Base-by-base conservation (phyloP, 2,888 invertebrate species). In the Dolichopus griseipennis region DNA sequence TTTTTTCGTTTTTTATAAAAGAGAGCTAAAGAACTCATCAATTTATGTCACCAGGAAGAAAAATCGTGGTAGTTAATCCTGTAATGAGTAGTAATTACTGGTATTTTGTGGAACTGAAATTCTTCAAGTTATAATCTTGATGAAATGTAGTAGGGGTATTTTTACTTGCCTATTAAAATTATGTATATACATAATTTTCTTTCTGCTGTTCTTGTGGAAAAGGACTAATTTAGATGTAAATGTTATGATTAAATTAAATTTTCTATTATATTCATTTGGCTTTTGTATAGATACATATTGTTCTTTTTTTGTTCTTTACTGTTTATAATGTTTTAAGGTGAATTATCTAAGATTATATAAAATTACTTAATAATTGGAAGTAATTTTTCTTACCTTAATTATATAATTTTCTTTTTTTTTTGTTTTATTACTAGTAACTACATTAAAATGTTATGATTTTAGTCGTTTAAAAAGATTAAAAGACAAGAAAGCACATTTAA, bases 71-170 rank as follows among this genome's bases (percentile, higher is more conserved):
- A 52, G 52, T 52, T 52, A 52, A 52, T 52, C 52, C 15, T 15
- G 52, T 52, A 52, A 52, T 52, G 52, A 52, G 52, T 52, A 52
- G 52, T 52, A 52, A 52, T 52, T 52, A 52, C 52, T 52, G 52
- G 52, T 52, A 18, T 15, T 52, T 52, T 52, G 52, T 52, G 52
- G 6, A 52, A 52, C n/a, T 18, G 52, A 52, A 52, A 52, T 52
- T n/a, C 6, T 12, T n/a, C 18, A 15, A 18, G 52, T 12, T 52
- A 52, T 52, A 52, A 12, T 41, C 41, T 41, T 41, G 15, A 41
- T 41, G 15, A 41, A 41, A 41, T 41, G 9, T 41, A 12, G 41
- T 15, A 4, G 4, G 3, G 8, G 4, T 27, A 27, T 27, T 27
- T 27, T 27, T 27, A 2, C 27, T 27, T 37, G 4, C 8, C 8